A percentile compares a stretch with the other conserved stretches of the same genome.
phyloP scores from a whole-genome alignment of 2,797 vertebrate genomes.

The Psittacula echo region DNA sequence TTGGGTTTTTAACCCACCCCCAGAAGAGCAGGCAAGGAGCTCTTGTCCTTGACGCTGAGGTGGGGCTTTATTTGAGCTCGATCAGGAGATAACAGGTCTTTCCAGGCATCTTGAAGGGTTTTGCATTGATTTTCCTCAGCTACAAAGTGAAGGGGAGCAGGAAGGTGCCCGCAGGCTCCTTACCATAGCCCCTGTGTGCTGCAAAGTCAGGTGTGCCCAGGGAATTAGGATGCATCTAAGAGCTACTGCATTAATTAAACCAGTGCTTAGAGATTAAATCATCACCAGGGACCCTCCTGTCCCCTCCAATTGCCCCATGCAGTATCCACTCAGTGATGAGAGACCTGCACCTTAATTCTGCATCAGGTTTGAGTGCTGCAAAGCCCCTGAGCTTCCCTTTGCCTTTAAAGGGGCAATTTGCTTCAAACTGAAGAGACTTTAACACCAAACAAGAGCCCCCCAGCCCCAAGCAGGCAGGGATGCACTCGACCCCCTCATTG shows the following conservation, averaged over 20 bases:
- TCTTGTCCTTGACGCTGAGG: not conserved
- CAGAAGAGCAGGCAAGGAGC: not conserved
- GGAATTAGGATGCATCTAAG: not conserved
- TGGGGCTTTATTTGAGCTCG: not conserved
- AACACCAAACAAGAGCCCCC: not conserved
- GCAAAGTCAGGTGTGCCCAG: not conserved
- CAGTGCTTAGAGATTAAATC: not conserved
- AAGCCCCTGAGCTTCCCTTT: not conserved
- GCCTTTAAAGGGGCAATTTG: not conserved
- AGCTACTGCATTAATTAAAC: not conserved
- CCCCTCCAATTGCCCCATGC: not conserved
- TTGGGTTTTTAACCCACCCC: not conserved
- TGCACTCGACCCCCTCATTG: rapidly evolving
- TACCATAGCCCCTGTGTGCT: rapidly evolving
- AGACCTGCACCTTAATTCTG: not conserved
- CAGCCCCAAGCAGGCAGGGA: not conserved
- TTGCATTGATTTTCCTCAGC: constrained; percentile 44
- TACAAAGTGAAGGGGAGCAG: not conserved
- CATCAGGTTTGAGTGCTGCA: rapidly evolving
- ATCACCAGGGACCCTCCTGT: not conserved
- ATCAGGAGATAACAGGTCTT: not conserved
- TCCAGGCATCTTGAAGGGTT: not conserved
- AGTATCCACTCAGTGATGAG: rapidly evolving
- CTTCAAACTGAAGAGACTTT: not conserved
- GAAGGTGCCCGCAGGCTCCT: not conserved